Base-by-base conservation (phyloP, 2,797 vertebrate species). In the Chloroceryle amazona region DNA sequence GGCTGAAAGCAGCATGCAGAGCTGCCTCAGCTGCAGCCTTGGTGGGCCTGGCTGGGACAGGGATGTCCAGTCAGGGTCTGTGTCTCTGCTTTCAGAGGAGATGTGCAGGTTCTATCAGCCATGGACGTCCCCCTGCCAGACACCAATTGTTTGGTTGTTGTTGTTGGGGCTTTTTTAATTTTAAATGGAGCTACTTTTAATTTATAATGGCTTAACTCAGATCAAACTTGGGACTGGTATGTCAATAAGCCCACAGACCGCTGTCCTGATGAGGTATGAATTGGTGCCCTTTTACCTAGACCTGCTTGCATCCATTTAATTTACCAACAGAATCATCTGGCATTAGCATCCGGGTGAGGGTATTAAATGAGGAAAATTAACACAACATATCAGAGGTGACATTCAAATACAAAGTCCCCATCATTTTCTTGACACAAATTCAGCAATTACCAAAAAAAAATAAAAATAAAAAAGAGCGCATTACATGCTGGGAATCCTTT, bases 331-430 rank as follows among this genome's bases (percentile, higher is more conserved):
- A 84, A 95, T 86, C 57, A 78, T 11, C 62, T 79, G 81, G 75
- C 54, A 92, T 93, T 91, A 95, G 51, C 80, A 76, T 86, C 70
- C 58, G 61, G 66, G 80, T 76, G 63, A 90, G 25, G 52, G 71
- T 70, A 78, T 93, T 93, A 79, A 85, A 95, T 85, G 62, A 94
- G 57, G 88, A 87, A 92, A 93, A 95, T 81, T 79, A 91, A 52
- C 35, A 19, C 3, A 10, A 28, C 44, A 6, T 71, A 71, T 66
- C 44, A 26, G 86, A 86, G 71, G 51, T 93, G 86, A 81, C 78
- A 79, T 82, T 93, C 78, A 93, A 73, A 85, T 78, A 83, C 26
- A 26, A 89, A 90, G 35, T 73, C 47, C 47, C 51, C 37, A 31
- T 61, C 10, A 18, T 62, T 95, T 91, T 82, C 74, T 63, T 37